Base-by-base conservation (phyloP, 2,797 vertebrate genomes). In the Orientallactaga sibirica region DNA sequence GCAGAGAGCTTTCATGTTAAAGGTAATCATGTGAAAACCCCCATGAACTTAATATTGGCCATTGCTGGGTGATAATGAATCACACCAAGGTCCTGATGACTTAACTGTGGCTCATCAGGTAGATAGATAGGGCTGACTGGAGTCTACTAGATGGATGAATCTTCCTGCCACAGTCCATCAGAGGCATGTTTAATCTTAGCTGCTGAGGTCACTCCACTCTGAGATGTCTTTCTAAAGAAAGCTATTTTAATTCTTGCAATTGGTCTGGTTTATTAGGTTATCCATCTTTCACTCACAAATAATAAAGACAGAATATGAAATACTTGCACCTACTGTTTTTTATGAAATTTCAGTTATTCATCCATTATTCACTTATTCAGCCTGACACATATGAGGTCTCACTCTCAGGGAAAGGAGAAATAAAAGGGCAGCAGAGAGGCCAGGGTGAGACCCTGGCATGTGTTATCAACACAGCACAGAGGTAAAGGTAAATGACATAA, bases 271-370 rank as follows among this genome's bases (percentile, higher is more conserved):
- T 75, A 94, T 94, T 66, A 91, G 84, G 48, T 80, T 61, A 90
- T 66, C 76, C 68, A 62, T 76, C 84, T 52, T 94, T 94, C 55
- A 61, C 52, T 93, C 61, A 94, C 74, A 95, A 89, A 91, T 76
- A 95, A 94, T 85, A 52, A 94, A 79, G 86, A 87, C 2, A 82
- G 41, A 90, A 93, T 86, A 52, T 77, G 74, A 80, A 91, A 33
- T 73, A 89, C 16, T 68, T 48, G 15, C 3, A 87, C 8, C 84
- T 37, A 15, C 20, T 82, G 33, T 18, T 82, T 91, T 77, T 70
- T 7, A 80, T 62, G 37, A 85, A 93, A 92, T 89, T 85, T 8
- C 70, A 70, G 80, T 25, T 43, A 73, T 33, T 81, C 55, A 68
- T 83, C 93, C 62, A 33, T 77, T 86, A 61, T 70, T 41, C 48